Evolutionary conservation across 2,113 vertebrate species (phyloP), one percentile per base, ranked within the genome.

Genomic region (Chlorodrepanis virens): DNA sequence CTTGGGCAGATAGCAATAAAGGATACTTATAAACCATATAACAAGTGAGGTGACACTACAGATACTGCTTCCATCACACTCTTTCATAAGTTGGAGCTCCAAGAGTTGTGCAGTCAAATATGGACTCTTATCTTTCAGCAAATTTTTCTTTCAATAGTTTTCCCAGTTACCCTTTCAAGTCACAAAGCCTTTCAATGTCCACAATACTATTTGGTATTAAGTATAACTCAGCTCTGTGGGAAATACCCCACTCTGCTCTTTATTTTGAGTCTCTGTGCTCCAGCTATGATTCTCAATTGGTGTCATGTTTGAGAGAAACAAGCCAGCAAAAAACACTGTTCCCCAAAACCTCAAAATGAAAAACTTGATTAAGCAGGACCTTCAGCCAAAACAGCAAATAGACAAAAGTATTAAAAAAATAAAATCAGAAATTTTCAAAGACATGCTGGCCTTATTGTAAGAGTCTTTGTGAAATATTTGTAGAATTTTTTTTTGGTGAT

Each of bases 391-490:
- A 8, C 3, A 69, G 4, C 1, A 57, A 60, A 57, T 57, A 63
- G 1, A 57, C 29, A 18, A 61, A 82, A 24, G 0, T 2, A 29
- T 5, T 28, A 5, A 14, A 14, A 0, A 6, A 0, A 6, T 57
- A 83, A 35, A 23, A 47, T 7, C 9, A 35, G 8, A 31, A 42
- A 35, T 54, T 53, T 69, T 37, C 33, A 29, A 81, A 67, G 23
- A 20, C 3, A 4, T 35, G 5, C 7, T 74, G 18, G 2, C 5
- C 6, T 74, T 77, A 21, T 19, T 20, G 1, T 11, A 61, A 37
- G 2, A 53, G 45, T 53, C 2, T 24, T n/a, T 78, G 18, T 2
- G 80, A 61, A 79, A 88, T 29, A 52, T 28, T 4, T 57, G 2
- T 61, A 37, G 8, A 19, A 19, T n/a, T 28, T 4, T 37, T 37